A percentile compares a stretch with the other conserved stretches of the same genome.
Conservation (phyloP, 2,888 invertebrate genomes). For the Ophion ellenae region DNA sequence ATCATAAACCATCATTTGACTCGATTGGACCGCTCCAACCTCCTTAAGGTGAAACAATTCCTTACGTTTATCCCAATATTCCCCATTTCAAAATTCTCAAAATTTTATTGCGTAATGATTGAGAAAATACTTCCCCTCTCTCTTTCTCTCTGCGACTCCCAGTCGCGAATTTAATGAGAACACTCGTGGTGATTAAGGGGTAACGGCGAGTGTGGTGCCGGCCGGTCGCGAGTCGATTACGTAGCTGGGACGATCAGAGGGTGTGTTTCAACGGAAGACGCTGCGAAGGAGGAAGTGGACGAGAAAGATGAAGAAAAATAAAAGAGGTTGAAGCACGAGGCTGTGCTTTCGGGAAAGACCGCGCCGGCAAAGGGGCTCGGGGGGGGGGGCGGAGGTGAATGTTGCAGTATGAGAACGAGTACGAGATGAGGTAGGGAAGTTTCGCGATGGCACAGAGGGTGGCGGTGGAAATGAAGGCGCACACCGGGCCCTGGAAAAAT, state of each 20-base stretch:
- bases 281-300: constrained; percentile 47
- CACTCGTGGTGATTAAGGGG: constrained; percentile 78
- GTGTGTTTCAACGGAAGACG: constrained; percentile 56
- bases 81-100: neutral
- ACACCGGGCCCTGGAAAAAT: constrained; percentile 81
- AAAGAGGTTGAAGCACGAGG: constrained; percentile 40
- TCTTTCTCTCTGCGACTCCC: constrained; percentile 25
- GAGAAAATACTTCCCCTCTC: neutral
- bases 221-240: constrained; percentile 56
- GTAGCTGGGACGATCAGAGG: constrained; percentile 45
- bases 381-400: constrained; percentile 39
- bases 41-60: too few species aligned
- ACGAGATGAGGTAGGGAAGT: constrained; percentile 69
- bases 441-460: constrained; percentile 68
- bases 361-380: neutral
- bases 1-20: too few species aligned
- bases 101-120: neutral
- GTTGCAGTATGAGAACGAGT: constrained; percentile 46
- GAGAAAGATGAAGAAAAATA: constrained; percentile 46
- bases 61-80: too few species aligned
- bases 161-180: constrained; percentile 81
- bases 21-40: too few species aligned
- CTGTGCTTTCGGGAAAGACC: constrained; percentile 47
- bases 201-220: constrained; percentile 67
- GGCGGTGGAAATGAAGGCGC: constrained; percentile 76